Evolutionary conservation across 2,888 invertebrate genomes (phyloP), one percentile per base, ranked within the genome.

Genomic region (Ectobius pallidus): DNA sequence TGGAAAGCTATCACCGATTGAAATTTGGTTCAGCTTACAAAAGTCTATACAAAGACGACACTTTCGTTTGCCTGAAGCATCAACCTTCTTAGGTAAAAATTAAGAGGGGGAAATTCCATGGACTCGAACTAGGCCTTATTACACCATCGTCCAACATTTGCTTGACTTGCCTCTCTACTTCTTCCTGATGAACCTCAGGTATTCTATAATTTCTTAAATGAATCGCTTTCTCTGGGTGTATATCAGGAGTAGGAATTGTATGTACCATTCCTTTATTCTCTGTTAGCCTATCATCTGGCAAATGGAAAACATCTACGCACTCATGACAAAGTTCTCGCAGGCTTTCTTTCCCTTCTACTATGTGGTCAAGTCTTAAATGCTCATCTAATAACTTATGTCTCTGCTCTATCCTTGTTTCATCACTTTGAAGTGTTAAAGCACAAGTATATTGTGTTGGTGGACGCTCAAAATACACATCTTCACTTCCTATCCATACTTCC

Each of bases 21-120:
- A 14, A 4, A 14, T 6, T 49, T 7, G 11, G n/a, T 49, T 49
- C 6, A 49, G n/a, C 18, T 49, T 49, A 6, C 14, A 14, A 49
- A 49, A 49, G n/a, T n/a, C 58, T 52, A 30, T 32, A 30, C 20
- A 70, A n/a, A 42, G 22, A 42, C 42, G 34, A 30, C 9, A 18
- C 39, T 55, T 70, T 42, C 4, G 34, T 6, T 14, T 25, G 11
- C 32, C 71, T 7, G 32, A 62, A 44, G 58, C 70, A 20, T 4
- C 2, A 3, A 39, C 39, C 4, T 70, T 58, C 58, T 70, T 70
- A 18, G 61, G 44, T 30, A 44, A 25, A 0, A 71, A n/a, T 46
- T 3, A 61, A 25, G 9, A 71, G 16, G n/a, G 52, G 52, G 1
- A 62, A 62, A 44, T 62, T 71, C 2, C 42, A 27, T 18, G 44